Conservation (phyloP, 2,888 invertebrate species). For the Conistra vaccinii region DNA sequence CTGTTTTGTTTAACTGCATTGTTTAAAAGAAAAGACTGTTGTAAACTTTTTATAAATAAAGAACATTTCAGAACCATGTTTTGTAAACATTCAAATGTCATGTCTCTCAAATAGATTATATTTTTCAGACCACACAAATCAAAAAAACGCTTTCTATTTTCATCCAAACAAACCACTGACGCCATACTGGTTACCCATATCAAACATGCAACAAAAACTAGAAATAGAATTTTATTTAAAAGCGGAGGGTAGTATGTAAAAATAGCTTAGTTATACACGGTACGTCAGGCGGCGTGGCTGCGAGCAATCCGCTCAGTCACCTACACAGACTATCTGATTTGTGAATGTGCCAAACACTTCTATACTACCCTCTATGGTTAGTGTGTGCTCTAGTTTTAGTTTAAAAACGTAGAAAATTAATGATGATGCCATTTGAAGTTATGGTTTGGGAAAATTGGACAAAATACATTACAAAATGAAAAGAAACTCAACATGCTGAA, state of each 20-base stretch:
- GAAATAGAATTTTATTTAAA: slow-evolving; percentile 46
- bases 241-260: slow-evolving; percentile 26
- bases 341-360: slow-evolving; percentile 47
- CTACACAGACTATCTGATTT: slow-evolving; percentile 53
- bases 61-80: too few species aligned
- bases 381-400: slow-evolving; percentile 21
- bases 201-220: slow-evolving; percentile 45
- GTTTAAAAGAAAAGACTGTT: not conserved
- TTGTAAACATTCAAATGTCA: not conserved
- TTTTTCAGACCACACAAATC: slow-evolving; percentile 15
- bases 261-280: slow-evolving; percentile 33
- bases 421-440: not conserved
- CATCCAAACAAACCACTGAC: slow-evolving; percentile 15
- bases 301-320: slow-evolving; percentile 40
- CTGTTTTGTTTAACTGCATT: not conserved
- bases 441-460: not conserved
- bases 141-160: slow-evolving; percentile 25
- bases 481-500: not conserved
- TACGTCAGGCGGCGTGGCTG: slow-evolving; percentile 18
- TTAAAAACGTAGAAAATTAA: not conserved
- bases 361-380: slow-evolving; percentile 1
- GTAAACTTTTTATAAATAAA: not conserved
- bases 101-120: not conserved
- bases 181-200: slow-evolving; percentile 28
- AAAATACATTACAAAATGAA: not conserved